Base-by-base conservation (phyloP, 2,797 vertebrate genomes). In the Lacerta viridis region DNA sequence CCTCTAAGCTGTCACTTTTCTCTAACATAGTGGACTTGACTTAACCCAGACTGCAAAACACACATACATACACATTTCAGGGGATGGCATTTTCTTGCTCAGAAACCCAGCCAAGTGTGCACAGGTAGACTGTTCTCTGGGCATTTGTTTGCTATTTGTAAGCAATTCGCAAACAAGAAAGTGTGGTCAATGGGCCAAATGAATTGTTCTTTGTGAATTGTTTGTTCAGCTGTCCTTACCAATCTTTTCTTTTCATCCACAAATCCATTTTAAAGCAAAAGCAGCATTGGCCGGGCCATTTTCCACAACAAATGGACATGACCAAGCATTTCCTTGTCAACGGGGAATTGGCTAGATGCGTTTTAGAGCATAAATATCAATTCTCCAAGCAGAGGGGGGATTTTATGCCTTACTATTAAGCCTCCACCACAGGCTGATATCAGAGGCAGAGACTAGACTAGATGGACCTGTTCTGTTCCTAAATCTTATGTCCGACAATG, bases 171-270 rank as follows among this genome's bases (percentile, higher is more conserved):
- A 84, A 84, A 84, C 76, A 80, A 84, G 83, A 74, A 41, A 87
- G 64, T 68, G n/a, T 41, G 68, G 25, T 87, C 69, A 87, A 85
- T 76, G 71, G 78, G 71, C 76, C 55, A 87, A 84, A 87, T 71
- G 71, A 90, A 85, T 77, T 85, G 77, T 27, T 76, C 41, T 74
- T 43, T 78, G 76, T 87, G 76, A 87, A 84, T 90, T 90, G 82
- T 87, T 90, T 80, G 86, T 82, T 80, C 68, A 78, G 82, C 76
- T 85, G 5, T 46, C 89, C 81, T 83, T 85, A 3, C 0, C 78
- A 92, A 88, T 88, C 0, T 86, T 92, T 90, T 87, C 18, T 29
- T 79, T 18, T 83, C n/a, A 2, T 83, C 1, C 11, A 71, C 7
- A 11, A 84, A 59, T 85, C 76, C 77, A 74, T 90, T 86, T 85